These are phyloP conservation scores for Mactromeris polynyma DNA, from an alignment of 2,888 invertebrate genomes.

Conservation along the genomic window DNA sequence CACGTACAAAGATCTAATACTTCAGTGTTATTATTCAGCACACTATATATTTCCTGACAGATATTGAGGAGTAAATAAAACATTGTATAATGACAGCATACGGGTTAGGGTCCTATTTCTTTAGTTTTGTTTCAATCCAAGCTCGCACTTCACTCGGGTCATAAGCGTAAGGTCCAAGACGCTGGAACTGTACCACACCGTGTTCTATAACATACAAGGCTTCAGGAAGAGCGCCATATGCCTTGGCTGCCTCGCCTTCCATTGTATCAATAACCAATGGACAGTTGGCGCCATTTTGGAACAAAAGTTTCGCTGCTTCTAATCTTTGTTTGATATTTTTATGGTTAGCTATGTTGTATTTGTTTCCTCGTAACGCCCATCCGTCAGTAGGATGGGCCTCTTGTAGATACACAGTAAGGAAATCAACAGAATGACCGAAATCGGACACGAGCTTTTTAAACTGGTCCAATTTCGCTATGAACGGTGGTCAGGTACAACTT, in stretches of 20 bases:
- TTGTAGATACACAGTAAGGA: slow-evolving; percentile 80
- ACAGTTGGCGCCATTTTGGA: slow-evolving; percentile 53
- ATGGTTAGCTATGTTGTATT: slow-evolving; percentile 74
- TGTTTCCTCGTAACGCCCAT: slow-evolving; percentile 74
- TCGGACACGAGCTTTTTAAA: slow-evolving; percentile 74
- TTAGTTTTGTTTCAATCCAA: slow-evolving; percentile 18
- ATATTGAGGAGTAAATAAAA: no score
- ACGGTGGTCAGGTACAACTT: slow-evolving; percentile 84
- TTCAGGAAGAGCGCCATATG: slow-evolving; percentile 78
- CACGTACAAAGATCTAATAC: no score
- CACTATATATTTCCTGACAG: no score
- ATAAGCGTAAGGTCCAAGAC: slow-evolving; percentile 55
- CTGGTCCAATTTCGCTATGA: slow-evolving; percentile 78
- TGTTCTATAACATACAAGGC: slow-evolving; percentile 76
- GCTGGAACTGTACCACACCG: slow-evolving; percentile 74
- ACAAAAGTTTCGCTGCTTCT: slow-evolving; percentile 71
- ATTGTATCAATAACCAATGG: slow-evolving; percentile 78
- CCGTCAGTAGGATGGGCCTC: slow-evolving; percentile 82
- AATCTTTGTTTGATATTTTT: slow-evolving; percentile 70
- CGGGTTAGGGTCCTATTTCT: slow-evolving; percentile 12
- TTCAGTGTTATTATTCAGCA: no score
- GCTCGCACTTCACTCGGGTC: slow-evolving; percentile 20
- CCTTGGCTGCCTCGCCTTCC: slow-evolving; percentile 69
- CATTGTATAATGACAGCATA: no score
- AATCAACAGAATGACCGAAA: slow-evolving; percentile 76